Evolutionary conservation across 2,888 invertebrate genomes (phyloP).

Genomic region (Ryuthela nishihirai): DNA sequence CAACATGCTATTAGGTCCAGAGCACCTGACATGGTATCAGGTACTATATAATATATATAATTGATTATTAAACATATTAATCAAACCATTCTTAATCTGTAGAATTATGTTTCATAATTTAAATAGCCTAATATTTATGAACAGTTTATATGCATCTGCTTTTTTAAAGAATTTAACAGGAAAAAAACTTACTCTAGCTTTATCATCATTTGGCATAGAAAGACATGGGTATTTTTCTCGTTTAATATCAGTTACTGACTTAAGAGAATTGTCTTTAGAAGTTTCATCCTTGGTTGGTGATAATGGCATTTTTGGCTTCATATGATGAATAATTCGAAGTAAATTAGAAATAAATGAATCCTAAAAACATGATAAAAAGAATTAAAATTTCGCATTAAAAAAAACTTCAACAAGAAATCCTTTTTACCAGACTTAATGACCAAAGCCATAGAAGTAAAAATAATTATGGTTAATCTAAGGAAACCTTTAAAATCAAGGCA

Average conservation of each 20-base stretch:
- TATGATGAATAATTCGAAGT: conserved; percentile 89
- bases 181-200: conserved; percentile 43
- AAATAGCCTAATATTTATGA: neutral
- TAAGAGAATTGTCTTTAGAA: conserved; percentile 21
- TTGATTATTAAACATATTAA: too few relatives aligned
- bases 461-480: too few relatives aligned
- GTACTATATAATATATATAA: too few relatives aligned
- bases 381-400: too few relatives aligned
- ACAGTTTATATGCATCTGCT: too few relatives aligned
- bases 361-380: conserved; percentile 49
- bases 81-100: too few relatives aligned
- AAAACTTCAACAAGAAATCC: conserved; percentile 5
- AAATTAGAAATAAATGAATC: conserved; percentile 93
- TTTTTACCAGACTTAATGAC: too few relatives aligned
- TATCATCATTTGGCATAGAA: conserved; percentile 54
- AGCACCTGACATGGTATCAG: too few relatives aligned
- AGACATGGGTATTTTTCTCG: conserved; percentile 51
- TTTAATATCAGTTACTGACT: conserved; percentile 47
- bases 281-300: conserved; percentile 16
- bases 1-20: too few relatives aligned
- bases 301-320: conserved; percentile 61
- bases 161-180: neutral
- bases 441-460: too few relatives aligned
- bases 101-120: neutral
- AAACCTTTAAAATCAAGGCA: too few relatives aligned